Percentiles rank a stretch among this genome's conserved stretches.
Evolutionary conservation across 2,113 vertebrate species (phyloP).

Genomic region (Tragelaphus imberbis): DNA sequence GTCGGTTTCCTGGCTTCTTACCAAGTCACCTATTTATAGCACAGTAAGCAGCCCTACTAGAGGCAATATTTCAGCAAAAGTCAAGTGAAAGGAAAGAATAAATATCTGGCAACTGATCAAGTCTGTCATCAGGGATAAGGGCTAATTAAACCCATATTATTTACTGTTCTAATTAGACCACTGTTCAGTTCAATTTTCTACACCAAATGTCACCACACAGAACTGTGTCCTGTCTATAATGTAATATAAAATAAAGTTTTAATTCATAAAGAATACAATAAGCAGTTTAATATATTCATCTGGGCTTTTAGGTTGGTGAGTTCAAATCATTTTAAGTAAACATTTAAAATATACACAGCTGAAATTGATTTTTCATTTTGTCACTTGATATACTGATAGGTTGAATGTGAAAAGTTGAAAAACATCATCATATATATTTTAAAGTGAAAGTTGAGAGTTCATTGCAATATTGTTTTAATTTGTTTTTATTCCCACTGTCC

Average conservation of each 20-base stretch:
- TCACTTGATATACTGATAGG: conserved; percentile 22
- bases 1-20: background rate
- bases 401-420: conserved; percentile 57
- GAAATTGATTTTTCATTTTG: conserved; percentile 57
- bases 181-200: conserved; percentile 36
- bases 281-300: conserved; percentile 44
- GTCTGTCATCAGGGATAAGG: conserved; percentile 69
- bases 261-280: conserved; percentile 51
- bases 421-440: conserved; percentile 56
- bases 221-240: background rate
- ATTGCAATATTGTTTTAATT: conserved; percentile 50
- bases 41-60: conserved; percentile 53
- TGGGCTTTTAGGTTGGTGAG: background rate
- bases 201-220: background rate
- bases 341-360: conserved; percentile 61
- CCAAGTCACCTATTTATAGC: conserved; percentile 39
- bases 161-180: conserved; percentile 65
- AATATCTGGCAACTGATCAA: conserved; percentile 74
- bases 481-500: conserved; percentile 51
- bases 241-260: conserved; percentile 26
- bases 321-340: conserved; percentile 42
- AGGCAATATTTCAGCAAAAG: conserved; percentile 70
- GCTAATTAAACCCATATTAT: conserved; percentile 74
- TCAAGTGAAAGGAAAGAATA: conserved; percentile 71
- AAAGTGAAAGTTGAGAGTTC: conserved; percentile 43